Conservation (phyloP, 2,888 invertebrate genomes). For the Cheilosia impressa region DNA sequence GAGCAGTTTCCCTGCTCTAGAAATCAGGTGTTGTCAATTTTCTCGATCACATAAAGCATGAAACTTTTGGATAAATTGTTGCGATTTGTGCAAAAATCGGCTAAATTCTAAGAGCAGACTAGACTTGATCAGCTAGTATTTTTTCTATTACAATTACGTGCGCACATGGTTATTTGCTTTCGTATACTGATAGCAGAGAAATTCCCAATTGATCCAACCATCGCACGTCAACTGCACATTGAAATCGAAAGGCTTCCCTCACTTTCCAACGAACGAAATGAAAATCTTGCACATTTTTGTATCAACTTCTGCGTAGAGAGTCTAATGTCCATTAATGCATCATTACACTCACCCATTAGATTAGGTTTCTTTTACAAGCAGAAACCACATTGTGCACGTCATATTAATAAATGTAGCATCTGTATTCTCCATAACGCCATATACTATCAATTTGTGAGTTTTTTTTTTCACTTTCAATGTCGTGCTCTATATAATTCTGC, state of each 20-base stretch:
- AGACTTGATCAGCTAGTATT: too few relatives aligned
- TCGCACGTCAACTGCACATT: too few relatives aligned
- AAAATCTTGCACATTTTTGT: constrained; percentile 16
- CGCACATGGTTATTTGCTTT: too few relatives aligned
- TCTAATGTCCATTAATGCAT: constrained; percentile 55
- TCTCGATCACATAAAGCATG: too few relatives aligned
- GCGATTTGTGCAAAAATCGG: too few relatives aligned
- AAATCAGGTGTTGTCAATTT: too few relatives aligned
- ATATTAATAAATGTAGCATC: background rate
- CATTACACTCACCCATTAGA: constrained; percentile 39
- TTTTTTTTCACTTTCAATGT: constrained; percentile 60
- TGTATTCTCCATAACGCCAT: background rate
- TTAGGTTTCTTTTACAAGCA: constrained; percentile 34
- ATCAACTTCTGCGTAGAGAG: constrained; percentile 4
- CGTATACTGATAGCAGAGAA: too few relatives aligned
- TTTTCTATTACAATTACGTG: too few relatives aligned
- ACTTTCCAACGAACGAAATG: constrained; percentile 48
- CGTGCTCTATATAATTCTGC: constrained; percentile 53
- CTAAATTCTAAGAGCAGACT: too few relatives aligned
- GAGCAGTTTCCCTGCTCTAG: too few relatives aligned
- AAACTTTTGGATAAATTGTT: too few relatives aligned
- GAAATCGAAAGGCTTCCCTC: constrained; percentile 10
- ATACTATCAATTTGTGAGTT: background rate
- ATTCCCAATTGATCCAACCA: too few relatives aligned
- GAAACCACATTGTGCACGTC: constrained; percentile 30